Percentiles rank a stretch among this genome's conserved stretches.
phyloP scores from a whole-genome alignment of 2,113 vertebrate species.

The Phyllostomus discolor region DNA sequence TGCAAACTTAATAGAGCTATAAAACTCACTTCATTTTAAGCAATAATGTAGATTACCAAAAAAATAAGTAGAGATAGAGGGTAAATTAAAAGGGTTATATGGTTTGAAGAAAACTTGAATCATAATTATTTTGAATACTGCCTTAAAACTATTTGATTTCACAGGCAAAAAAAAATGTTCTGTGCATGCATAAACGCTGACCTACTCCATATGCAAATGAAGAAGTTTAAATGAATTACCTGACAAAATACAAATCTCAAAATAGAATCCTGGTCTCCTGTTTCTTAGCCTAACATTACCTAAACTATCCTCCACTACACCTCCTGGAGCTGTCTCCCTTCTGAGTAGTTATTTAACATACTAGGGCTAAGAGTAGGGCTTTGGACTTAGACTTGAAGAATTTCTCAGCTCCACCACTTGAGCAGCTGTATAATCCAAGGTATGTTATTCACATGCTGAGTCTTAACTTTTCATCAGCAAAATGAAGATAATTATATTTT shows the following conservation, averaged over 20 bases:
- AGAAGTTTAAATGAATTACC: not conserved
- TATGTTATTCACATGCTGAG: not conserved
- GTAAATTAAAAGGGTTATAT: not conserved
- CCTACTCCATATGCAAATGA: slow-evolving; percentile 15
- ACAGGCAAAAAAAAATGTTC: not conserved
- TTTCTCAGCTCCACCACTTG: not conserved
- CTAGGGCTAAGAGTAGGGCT: not conserved
- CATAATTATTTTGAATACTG: not conserved
- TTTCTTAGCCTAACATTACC: slow-evolving; percentile 14
- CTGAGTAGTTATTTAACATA: not conserved
- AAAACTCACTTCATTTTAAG: not conserved
- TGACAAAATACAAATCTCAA: slow-evolving; percentile 19
- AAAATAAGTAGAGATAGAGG: not conserved
- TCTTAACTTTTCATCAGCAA: not conserved
- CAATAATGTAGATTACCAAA: not conserved
- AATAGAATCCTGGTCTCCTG: slow-evolving; percentile 7
- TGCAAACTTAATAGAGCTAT: not conserved
- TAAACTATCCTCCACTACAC: not conserved
- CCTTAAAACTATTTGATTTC: not conserved
- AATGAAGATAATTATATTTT: not conserved
- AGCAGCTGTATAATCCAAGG: not conserved
- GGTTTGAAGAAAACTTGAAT: not conserved
- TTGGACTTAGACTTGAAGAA: not conserved
- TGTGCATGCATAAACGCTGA: slow-evolving; percentile 2
- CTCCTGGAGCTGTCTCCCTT: not conserved